phyloP scores from a whole-genome alignment of 1,140 invertebrate species.

The Drosophila elegans region DNA sequence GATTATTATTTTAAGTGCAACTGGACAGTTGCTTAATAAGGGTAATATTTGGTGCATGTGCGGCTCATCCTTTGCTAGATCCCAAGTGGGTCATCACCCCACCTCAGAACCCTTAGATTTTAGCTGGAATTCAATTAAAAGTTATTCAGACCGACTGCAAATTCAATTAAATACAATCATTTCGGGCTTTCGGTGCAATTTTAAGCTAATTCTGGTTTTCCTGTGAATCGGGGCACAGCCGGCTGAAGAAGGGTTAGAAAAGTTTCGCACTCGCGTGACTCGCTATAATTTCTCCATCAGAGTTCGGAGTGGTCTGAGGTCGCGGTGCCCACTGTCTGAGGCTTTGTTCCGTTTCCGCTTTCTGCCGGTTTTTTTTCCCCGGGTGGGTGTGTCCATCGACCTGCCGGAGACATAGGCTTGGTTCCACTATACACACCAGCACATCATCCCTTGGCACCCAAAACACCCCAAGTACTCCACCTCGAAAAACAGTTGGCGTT shows the following conservation, averaged over 20 bases:
- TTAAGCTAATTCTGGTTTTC: conserved; percentile 72
- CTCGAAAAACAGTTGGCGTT: conserved; percentile 36
- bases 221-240: conserved; percentile 59
- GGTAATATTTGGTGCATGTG: not conserved
- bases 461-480: conserved; percentile 16
- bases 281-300: conserved; percentile 69
- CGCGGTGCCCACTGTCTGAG: conserved; percentile 40
- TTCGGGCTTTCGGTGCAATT: conserved; percentile 65
- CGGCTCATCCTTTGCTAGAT: conserved; percentile 19
- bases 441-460: conserved; percentile 25
- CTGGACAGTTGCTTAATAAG: no score
- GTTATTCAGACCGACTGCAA: conserved; percentile 37
- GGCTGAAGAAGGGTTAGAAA: conserved; percentile 61
- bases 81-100: conserved; percentile 58
- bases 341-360: conserved; percentile 76
- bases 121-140: conserved; percentile 61
- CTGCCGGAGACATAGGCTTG: conserved; percentile 54
- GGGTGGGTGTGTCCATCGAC: conserved; percentile 66
- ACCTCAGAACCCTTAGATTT: conserved; percentile 39
- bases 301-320: conserved; percentile 30
- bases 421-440: conserved; percentile 10
- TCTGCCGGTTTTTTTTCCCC: conserved; percentile 36
- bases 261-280: conserved; percentile 73
- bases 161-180: conserved; percentile 75
- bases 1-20: no score